Conservation (phyloP, 2,797 vertebrate genomes). For the Bryconaethiops microstoma region DNA sequence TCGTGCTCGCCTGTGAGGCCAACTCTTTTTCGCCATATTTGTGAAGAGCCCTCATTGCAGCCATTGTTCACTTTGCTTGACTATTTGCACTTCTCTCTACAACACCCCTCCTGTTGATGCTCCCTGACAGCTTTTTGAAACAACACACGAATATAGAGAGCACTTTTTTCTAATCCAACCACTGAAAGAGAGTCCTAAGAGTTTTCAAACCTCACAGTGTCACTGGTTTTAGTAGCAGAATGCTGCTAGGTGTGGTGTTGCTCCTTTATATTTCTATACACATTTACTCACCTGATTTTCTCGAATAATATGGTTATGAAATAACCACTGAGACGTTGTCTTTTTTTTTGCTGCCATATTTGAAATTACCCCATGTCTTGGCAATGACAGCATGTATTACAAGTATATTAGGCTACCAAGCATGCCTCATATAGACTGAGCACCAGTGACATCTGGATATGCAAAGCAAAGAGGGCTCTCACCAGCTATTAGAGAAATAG, state of each 20-base stretch:
- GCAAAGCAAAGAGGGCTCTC: constrained; percentile 41
- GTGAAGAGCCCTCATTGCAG: constrained; percentile 61
- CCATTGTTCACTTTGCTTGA: constrained; percentile 60
- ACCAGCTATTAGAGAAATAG: constrained; percentile 48
- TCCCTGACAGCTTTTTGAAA: constrained; percentile 47
- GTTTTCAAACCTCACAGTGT: background rate
- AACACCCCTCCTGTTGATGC: constrained; percentile 48
- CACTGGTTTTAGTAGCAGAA: background rate
- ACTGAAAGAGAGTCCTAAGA: constrained; percentile 10
- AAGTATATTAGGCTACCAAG: constrained; percentile 26
- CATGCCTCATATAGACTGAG: constrained; percentile 11
- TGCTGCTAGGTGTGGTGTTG: no score
- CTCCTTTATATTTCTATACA: background rate
- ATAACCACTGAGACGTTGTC: no score
- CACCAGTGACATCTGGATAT: constrained; percentile 43
- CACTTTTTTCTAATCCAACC: background rate
- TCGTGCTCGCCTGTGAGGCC: constrained; percentile 63
- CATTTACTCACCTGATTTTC: background rate
- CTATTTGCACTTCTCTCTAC: constrained; percentile 56
- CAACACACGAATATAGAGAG: constrained; percentile 43
- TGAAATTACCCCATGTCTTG: background rate
- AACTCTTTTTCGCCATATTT: constrained; percentile 61
- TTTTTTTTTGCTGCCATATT: background rate
- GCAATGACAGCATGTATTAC: background rate
- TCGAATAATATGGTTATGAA: background rate